A percentile compares a stretch with the other conserved stretches of the same genome.
Conservation (phyloP, 2,113 vertebrate species). For the Neopipo cinnamomea region DNA sequence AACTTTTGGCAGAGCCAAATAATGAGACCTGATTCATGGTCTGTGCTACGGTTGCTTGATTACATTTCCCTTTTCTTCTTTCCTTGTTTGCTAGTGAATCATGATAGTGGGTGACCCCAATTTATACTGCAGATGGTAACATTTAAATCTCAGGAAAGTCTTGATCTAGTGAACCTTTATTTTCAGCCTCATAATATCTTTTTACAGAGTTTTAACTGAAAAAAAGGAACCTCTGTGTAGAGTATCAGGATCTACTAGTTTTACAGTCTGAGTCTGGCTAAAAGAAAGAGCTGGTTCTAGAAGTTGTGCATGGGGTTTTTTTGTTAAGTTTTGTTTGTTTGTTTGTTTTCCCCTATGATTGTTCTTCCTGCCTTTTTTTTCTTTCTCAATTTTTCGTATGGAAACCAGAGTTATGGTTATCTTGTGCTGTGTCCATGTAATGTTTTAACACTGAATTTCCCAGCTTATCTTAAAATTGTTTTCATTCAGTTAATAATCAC, state of each 20-base stretch:
- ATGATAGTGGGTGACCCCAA: neutral
- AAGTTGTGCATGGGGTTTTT: accelerated
- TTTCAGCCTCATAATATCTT: neutral
- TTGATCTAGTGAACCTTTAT: neutral
- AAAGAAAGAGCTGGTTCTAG: neutral
- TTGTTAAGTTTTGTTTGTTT: neutral
- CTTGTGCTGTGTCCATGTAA: neutral
- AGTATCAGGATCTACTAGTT: neutral
- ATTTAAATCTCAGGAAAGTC: constrained; percentile 9
- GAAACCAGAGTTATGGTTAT: neutral
- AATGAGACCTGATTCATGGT: constrained; percentile 17
- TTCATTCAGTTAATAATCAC: neutral
- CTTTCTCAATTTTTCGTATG: neutral
- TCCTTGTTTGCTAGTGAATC: constrained; percentile 23
- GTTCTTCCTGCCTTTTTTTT: neutral
- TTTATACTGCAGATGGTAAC: constrained; percentile 29
- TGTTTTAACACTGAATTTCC: neutral
- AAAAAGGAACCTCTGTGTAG: neutral
- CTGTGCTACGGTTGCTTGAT: constrained; percentile 25
- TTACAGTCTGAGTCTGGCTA: neutral
- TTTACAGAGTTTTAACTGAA: neutral
- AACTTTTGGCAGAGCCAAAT: neutral
- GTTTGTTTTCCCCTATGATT: accelerated
- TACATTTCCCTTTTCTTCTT: constrained; percentile 15
- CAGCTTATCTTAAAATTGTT: neutral